Conservation (phyloP, 1,140 invertebrate species). For the Philopotamus ludificatus region DNA sequence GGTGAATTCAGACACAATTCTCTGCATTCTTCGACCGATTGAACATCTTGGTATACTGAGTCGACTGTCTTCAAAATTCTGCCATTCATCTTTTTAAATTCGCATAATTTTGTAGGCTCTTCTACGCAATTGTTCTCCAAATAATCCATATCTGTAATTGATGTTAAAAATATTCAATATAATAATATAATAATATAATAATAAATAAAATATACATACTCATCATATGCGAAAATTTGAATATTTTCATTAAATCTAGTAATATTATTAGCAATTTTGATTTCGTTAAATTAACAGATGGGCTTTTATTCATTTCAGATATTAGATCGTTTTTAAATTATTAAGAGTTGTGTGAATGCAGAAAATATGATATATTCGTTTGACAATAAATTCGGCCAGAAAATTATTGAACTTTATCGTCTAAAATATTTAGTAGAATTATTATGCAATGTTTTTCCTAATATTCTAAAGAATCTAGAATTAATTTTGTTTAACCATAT, state of each 20-base stretch:
- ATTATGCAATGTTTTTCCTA: too few species aligned
- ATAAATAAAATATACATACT: background rate
- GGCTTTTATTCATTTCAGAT: too few species aligned
- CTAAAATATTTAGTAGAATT: too few species aligned
- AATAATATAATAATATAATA: background rate
- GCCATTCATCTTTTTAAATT: conserved; percentile 85
- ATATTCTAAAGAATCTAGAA: too few species aligned
- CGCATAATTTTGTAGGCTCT: conserved; percentile 86
- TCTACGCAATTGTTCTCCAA: conserved; percentile 89
- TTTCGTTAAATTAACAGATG: too few species aligned
- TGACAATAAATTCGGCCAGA: too few species aligned
- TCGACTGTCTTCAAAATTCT: conserved; percentile 92
- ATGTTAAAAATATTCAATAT: conserved; percentile 2
- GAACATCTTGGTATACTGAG: conserved; percentile 87
- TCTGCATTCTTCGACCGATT: conserved; percentile 80
- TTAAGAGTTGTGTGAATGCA: too few species aligned
- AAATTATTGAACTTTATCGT: too few species aligned
- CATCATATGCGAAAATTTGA: background rate
- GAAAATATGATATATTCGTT: too few species aligned
- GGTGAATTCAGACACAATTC: conserved; percentile 86
- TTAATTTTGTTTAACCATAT: too few species aligned
- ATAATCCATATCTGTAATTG: conserved; percentile 66
- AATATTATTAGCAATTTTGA: too few species aligned
- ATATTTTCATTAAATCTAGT: background rate
- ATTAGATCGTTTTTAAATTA: too few species aligned